Base-by-base conservation (phyloP, 2,113 vertebrate species). In the Uropsilus gracilis region DNA sequence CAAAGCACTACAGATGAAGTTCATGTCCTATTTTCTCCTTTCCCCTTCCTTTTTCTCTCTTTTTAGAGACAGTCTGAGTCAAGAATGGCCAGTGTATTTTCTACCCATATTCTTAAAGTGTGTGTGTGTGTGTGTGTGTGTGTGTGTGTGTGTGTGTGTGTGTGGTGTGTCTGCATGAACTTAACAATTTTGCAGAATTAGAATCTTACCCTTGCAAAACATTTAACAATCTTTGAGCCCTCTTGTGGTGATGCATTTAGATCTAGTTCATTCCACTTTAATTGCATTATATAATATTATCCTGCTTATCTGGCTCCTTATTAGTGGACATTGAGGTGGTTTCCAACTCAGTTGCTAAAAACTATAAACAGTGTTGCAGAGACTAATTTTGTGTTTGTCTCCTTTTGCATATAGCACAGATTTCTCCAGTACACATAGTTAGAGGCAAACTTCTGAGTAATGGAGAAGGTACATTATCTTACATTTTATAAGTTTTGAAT, bases 331-430 rank as follows among this genome's bases (percentile, higher is more conserved):
- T 72, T 81, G 72, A 90, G 55, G 59, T 94, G 77, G 82, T 95
- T 92, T 92, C 34, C 78, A 53, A 6, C 78, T 94, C 95, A 75
- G 84, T 94, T 95, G n/a, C 57, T 84, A 75, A 96, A n/a, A n/a
- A n/a, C n/a, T 84, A 89, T 85, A 91, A 64, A 64, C 64, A 57
- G 72, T 46, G 6, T 34, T 50, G 1, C 83, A 73, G 50, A 89
- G 50, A 72, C 61, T 64, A 72, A 2, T 91, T 93, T 94, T 78
- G 13, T 95, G 81, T 86, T 64, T 72, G 53, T 53, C 32, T 78
- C 1, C 68, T 71, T 59, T 11, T 28, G 76, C 17, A 80, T 50
- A 24, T 6, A 75, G 8, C 42, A 68, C 48, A 85, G 32, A 57
- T 82, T 94, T 88, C 73, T 90, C 28, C 64, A 39, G 12, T 44